These are phyloP conservation scores for Melinaea menophilus DNA, from an alignment of 2,888 invertebrate species.

Conservation along the genomic window DNA sequence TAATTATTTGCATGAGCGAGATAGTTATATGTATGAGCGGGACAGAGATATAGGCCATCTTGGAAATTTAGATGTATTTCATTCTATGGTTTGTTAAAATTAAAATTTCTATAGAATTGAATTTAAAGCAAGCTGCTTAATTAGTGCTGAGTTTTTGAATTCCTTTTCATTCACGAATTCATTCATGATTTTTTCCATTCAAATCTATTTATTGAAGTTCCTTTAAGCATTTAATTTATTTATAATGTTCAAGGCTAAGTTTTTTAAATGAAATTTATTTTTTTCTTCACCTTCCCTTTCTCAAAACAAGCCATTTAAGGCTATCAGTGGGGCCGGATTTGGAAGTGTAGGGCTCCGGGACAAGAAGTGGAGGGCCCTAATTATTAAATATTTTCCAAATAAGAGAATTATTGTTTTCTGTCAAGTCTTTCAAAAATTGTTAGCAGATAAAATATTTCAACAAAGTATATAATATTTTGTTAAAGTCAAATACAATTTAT, in stretches of 20 bases:
- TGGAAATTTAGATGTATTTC: not conserved
- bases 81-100: slow-evolving; percentile 1
- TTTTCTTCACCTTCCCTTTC: slow-evolving; percentile 16
- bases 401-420: too few species aligned
- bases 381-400: too few species aligned
- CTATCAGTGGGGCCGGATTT: slow-evolving; percentile 14
- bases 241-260: too few species aligned
- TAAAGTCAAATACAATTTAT: too few species aligned
- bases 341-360: too few species aligned
- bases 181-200: slow-evolving; percentile 14
- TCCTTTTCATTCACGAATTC: slow-evolving; percentile 12
- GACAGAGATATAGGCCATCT: too few species aligned
- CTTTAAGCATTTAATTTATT: not conserved
- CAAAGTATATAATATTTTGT: too few species aligned
- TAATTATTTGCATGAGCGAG: slow-evolving; percentile 19
- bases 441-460: too few species aligned
- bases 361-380: too few species aligned
- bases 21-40: not conserved
- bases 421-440: too few species aligned
- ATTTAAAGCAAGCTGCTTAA: slow-evolving; percentile 18
- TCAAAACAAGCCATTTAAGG: slow-evolving; percentile 25
- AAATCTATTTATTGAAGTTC: not conserved
- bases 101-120: not conserved
- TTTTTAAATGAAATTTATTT: slow-evolving; percentile 14
- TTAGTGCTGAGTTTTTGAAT: slow-evolving; percentile 7